Evolutionary conservation across 2,797 vertebrate genomes (phyloP).

Genomic region (Labroides dimidiatus): DNA sequence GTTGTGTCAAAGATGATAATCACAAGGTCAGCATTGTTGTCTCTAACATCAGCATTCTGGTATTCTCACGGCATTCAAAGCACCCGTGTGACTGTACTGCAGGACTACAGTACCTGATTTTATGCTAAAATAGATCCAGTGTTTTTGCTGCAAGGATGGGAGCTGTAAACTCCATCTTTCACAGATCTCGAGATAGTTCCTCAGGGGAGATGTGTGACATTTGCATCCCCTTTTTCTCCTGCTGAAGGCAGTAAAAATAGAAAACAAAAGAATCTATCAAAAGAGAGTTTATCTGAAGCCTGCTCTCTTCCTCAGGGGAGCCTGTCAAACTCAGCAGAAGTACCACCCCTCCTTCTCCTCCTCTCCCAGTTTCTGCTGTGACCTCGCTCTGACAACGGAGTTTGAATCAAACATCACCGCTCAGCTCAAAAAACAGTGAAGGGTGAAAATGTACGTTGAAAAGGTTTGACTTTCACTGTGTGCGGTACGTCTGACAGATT

Average conservation of each 20-base stretch:
- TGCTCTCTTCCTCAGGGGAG: slow-evolving; percentile 50
- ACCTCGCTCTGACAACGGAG: slow-evolving; percentile 21
- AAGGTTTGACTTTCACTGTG: slow-evolving; percentile 10
- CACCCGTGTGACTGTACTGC: background rate
- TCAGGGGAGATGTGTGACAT: slow-evolving; percentile 32
- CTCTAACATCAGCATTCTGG: too few relatives aligned
- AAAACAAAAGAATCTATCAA: slow-evolving; percentile 42
- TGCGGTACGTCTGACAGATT: slow-evolving; percentile 2
- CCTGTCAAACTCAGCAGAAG: slow-evolving; percentile 42
- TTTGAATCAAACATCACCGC: slow-evolving; percentile 24
- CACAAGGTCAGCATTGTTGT: too few relatives aligned
- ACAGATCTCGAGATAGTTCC: slow-evolving; percentile 19
- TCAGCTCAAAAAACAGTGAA: slow-evolving; percentile 8
- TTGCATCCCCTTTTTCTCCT: slow-evolving; percentile 24
- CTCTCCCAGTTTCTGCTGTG: slow-evolving; percentile 23
- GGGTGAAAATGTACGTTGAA: background rate
- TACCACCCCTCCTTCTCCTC: background rate
- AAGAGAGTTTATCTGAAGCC: slow-evolving; percentile 47
- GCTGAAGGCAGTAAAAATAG: slow-evolving; percentile 56
- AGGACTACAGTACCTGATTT: background rate
- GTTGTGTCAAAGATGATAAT: background rate
- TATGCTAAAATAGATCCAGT: background rate
- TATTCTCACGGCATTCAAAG: background rate
- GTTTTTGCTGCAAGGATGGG: background rate
- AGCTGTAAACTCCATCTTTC: slow-evolving; percentile 7